Evolutionary conservation across 2,888 invertebrate species (phyloP).

Genomic region (Lasioglossum figueresi): DNA sequence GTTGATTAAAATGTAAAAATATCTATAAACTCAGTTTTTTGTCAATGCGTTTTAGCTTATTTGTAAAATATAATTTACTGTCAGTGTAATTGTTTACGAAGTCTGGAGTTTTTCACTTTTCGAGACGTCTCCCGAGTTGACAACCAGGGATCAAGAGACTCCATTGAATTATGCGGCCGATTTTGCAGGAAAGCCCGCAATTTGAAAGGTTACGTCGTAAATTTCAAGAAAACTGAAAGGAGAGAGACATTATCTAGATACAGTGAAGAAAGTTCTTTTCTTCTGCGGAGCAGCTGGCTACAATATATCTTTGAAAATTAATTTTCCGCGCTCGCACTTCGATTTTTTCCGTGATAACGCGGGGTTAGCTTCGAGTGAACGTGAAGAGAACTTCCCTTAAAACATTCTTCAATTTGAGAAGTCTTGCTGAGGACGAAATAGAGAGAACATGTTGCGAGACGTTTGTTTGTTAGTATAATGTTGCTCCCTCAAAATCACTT

Average conservation of each 20-base stretch:
- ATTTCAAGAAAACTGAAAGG: neutral
- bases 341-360: neutral
- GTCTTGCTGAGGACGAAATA: neutral
- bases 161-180: slow-evolving; percentile 1
- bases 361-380: neutral
- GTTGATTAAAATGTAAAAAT: too few relatives aligned
- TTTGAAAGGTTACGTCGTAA: neutral
- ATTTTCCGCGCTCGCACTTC: neutral
- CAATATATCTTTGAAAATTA: neutral
- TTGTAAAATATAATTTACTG: too few relatives aligned
- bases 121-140: neutral
- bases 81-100: neutral
- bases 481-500: too few relatives aligned
- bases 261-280: neutral
- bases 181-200: neutral
- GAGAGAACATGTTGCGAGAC: neutral
- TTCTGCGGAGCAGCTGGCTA: neutral
- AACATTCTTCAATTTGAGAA: neutral
- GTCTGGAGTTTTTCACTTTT: neutral
- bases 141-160: neutral
- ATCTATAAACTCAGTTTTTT: too few relatives aligned
- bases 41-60: too few relatives aligned
- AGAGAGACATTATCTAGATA: neutral
- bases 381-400: neutral
- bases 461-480: neutral